Evolutionary conservation across 2,888 invertebrate species (phyloP).

Genomic region (Drosophila lutescens): DNA sequence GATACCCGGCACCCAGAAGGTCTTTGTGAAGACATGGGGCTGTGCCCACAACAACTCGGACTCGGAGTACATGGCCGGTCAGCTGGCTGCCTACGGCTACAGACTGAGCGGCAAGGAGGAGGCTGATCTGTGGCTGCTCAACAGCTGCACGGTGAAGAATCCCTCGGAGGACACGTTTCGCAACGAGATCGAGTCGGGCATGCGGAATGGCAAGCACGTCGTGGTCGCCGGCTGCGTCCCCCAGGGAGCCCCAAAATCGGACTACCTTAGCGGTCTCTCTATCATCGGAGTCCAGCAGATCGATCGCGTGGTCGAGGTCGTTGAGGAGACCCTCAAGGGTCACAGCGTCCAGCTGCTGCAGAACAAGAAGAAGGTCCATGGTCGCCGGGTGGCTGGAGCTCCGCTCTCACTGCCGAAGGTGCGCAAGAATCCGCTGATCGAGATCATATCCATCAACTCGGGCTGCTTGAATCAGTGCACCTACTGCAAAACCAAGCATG

Average conservation of each 20-base stretch:
- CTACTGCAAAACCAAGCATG: constrained; percentile 99
- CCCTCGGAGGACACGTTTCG: constrained; percentile 97
- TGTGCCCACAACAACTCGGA: constrained; percentile 99
- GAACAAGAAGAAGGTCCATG: constrained; percentile 92
- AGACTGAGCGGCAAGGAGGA: constrained; percentile 90
- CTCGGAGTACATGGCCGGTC: constrained; percentile 99
- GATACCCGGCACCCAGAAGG: constrained; percentile 90
- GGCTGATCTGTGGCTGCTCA: constrained; percentile 97
- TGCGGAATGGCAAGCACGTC: constrained; percentile 90
- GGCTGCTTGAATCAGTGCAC: constrained; percentile 99
- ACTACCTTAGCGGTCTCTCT: constrained; percentile 88
- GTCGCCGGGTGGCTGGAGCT: constrained; percentile 94
- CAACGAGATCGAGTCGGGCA: constrained; percentile 93
- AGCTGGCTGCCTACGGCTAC: constrained; percentile 95
- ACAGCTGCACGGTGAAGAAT: constrained; percentile 99
- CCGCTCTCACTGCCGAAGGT: constrained; percentile 96
- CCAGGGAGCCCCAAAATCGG: constrained; percentile 93
- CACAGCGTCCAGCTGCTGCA: constrained; percentile 91
- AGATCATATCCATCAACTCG: constrained; percentile 98
- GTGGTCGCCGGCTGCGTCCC: constrained; percentile 99
- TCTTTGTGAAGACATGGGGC: constrained; percentile 98
- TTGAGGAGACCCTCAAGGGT: constrained; percentile 98
- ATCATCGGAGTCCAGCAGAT: constrained; percentile 99
- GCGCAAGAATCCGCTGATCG: constrained; percentile 96
- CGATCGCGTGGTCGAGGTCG: constrained; percentile 97